Evolutionary conservation across 2,113 vertebrate genomes (phyloP), one percentile per base, ranked within the genome.

Genomic region (Rhinolophus sinicus): DNA sequence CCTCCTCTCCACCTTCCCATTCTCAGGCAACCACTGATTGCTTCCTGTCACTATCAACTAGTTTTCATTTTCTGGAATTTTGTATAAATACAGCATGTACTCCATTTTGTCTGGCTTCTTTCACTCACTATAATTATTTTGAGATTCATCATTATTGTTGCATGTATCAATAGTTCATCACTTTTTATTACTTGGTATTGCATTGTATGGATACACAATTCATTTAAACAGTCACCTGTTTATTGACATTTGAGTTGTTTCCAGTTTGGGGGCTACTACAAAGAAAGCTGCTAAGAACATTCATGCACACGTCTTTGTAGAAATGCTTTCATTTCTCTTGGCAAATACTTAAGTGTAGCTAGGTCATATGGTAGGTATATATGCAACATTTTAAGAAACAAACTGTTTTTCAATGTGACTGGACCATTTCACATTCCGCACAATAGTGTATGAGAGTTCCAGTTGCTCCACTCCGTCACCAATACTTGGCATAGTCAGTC

Each of bases 41-140:
- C 75, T 77, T 88, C 62, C 35, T 91, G 24, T 44, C 54, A 12
- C 82, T 47, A 73, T 11, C 67, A 12, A 73, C 80, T 35, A 21
- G 24, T 82, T 81, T 94, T 64, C 69, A 73, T 52, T 95, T 96
- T 67, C 67, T 54, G 72, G 52, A 92, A 94, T 91, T 82, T 76
- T 84, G 22, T 11, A 56, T n/a, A 76, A 64, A 69, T 38, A 72
- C 1, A 38, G 16, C 65, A 67, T 38, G 1, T 54, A 54, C 6
- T 83, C 5, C 40, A 83, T 77, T 90, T n/a, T 28, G 12, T 75
- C 75, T 77, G 35, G 38, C 26, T 64, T 69, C 70, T 95, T 97
- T 64, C 35, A 81, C 5, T 77, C 62, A 87, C 28, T 12, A 24
- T 82, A 94, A 75, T 62, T 75, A 88, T 38, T 86, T 47, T 82